phyloP scores from a whole-genome alignment of 2,797 vertebrate genomes.

The Bucorvus abyssinicus region DNA sequence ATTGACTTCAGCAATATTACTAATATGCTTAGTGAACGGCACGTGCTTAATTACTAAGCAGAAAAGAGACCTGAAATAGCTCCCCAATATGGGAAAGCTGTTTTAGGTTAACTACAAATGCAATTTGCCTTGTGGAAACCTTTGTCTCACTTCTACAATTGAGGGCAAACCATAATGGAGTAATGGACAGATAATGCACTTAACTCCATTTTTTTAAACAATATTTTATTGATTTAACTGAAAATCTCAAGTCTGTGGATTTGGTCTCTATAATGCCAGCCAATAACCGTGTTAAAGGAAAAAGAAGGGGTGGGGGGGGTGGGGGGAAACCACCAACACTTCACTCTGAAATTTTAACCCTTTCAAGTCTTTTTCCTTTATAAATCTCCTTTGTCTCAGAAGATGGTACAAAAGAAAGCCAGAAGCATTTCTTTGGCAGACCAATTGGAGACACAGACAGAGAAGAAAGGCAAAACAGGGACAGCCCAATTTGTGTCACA shows the following conservation, averaged over 20 bases:
- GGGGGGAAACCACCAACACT: background rate
- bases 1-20: background rate
- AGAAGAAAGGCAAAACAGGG: conserved; percentile 45
- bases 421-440: background rate
- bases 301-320: background rate
- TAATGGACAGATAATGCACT: conserved; percentile 45
- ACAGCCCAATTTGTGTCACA: conserved; percentile 49
- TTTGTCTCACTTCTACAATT: conserved; percentile 27
- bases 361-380: background rate
- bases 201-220: conserved; percentile 50
- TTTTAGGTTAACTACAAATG: conserved; percentile 5
- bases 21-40: background rate
- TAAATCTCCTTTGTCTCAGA: conserved; percentile 2
- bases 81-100: background rate
- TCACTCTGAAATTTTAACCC: conserved; percentile 2
- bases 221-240: conserved; percentile 57
- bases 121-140: conserved; percentile 36
- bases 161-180: conserved; percentile 30
- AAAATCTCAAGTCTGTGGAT: conserved; percentile 24
- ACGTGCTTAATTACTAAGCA: conserved; percentile 27
- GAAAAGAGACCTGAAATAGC: conserved; percentile 38
- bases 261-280: background rate
- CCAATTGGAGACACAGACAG: background rate
- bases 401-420: background rate
- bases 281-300: background rate